Evolutionary conservation across 1,140 invertebrate genomes (phyloP), one percentile per base, ranked within the genome.

Genomic region (Listronotus oregonensis): DNA sequence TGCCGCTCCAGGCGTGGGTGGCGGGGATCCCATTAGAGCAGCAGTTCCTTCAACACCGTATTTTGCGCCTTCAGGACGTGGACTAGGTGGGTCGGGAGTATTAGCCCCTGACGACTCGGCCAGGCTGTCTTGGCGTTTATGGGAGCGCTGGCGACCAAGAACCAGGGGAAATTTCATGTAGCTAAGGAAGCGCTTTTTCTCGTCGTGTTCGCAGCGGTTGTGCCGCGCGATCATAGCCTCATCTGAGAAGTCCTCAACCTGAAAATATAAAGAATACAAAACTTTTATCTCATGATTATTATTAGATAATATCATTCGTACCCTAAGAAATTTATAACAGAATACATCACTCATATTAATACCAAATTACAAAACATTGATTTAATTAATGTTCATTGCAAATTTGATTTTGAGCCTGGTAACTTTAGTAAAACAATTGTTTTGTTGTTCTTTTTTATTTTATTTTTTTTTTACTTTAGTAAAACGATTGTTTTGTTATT

Each of bases 171-270:
- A 80, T 74, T 89, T 89, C 4, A 90, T 79, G 68, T 88, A 89
- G 70, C 84, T 86, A 68, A 88, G 83, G 77, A 92, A 94, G 51
- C 90, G 87, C 73, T 89, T 90, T 54, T 87, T 86, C 79, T 96
- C 93, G 64, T 89, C 86, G 7, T 84, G 79, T 80, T 95, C 92
- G 71, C 89, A 90, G 44, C 85, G 85, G 34, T 87, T 84, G 76
- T 96, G 93, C 15, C 92, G 83, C 27, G 80, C 75, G 5, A 80
- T 72, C 71, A 89, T 86, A 0, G 85, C 83, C 62, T 88, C 87
- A 62, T 95, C 92, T 12, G 88, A 88, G 62, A 93, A 77, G 79
- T 94, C 92, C 80, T 94, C 93, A 37, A 84, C 81, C 87, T 90
- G 63, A 0, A 76, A 73, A 27, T 11, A n/a, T n/a, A n/a, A n/a